Conservation (phyloP, 2,888 invertebrate genomes). For the Drosophila anomalata region DNA sequence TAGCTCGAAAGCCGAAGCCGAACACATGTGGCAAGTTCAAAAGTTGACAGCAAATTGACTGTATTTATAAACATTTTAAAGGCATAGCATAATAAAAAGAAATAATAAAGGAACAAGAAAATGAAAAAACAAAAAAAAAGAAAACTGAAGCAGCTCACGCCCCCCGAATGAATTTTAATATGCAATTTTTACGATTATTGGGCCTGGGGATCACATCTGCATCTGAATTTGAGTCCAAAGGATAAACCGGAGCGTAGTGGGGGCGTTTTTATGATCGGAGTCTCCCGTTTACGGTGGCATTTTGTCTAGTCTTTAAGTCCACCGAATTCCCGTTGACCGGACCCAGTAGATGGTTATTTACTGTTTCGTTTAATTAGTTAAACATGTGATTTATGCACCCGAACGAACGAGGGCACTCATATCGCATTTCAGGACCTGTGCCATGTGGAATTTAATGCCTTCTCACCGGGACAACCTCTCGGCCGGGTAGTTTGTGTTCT, state of each 20-base stretch:
- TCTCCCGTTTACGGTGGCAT: conserved; percentile 54
- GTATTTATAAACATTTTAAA: conserved; percentile 74
- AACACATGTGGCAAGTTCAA: conserved; percentile 76
- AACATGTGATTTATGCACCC: conserved; percentile 59
- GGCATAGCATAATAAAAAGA: conserved; percentile 49
- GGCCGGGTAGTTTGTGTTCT: conserved; percentile 26
- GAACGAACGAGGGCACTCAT: not conserved
- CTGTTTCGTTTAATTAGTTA: conserved; percentile 63
- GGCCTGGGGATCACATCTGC: conserved; percentile 23
- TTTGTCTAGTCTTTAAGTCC: conserved; percentile 44
- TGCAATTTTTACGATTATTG: conserved; percentile 66
- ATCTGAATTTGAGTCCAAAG: conserved; percentile 10
- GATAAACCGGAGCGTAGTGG: conserved; percentile 20
- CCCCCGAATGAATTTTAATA: conserved; percentile 63
- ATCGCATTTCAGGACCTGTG: conserved; percentile 18
- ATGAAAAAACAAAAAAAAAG: not conserved
- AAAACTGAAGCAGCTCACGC: conserved; percentile 45
- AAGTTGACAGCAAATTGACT: conserved; percentile 77
- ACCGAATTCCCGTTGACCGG: conserved; percentile 26
- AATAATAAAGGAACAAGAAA: conserved; percentile 2
- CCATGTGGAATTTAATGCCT: conserved; percentile 21
- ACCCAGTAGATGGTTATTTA: conserved; percentile 50
- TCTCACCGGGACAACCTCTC: not conserved
- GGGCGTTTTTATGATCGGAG: conserved; percentile 48
- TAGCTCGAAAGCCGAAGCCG: conserved; percentile 39